Conservation (phyloP, 64 coral and sea anemone species). For the Dendronephthya gigantea region DNA sequence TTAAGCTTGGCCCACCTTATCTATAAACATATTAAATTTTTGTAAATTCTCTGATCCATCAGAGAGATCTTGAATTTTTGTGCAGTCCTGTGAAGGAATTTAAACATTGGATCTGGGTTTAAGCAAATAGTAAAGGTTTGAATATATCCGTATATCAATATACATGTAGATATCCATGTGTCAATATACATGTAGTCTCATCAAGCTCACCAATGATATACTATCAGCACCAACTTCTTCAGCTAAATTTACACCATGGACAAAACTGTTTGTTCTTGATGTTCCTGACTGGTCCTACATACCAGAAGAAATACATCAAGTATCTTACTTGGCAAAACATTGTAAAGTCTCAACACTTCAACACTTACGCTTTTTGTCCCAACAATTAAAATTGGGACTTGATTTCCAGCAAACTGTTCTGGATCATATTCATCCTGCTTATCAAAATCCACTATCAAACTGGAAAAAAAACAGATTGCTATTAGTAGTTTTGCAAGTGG, state of each 20-base stretch:
- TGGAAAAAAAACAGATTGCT: not conserved
- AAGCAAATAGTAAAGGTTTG: not conserved
- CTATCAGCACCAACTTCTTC: slow-evolving; percentile 97
- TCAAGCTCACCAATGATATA: slow-evolving; percentile 34
- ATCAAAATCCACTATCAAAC: slow-evolving; percentile 30
- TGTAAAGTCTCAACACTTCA: too few relatives aligned
- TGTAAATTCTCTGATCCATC: slow-evolving; percentile 46
- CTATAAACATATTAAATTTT: slow-evolving; percentile 70
- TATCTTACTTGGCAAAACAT: too few relatives aligned
- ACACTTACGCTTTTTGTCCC: slow-evolving; percentile 55
- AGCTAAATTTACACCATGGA: slow-evolving; percentile 62
- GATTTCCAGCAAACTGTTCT: slow-evolving; percentile 94
- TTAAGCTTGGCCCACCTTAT: slow-evolving; percentile 57
- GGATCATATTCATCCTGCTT: slow-evolving; percentile 68
- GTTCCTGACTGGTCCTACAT: slow-evolving; percentile 61
- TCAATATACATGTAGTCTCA: not conserved
- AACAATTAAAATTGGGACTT: slow-evolving; percentile 82
- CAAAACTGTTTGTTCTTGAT: slow-evolving; percentile 53
- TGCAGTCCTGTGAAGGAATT: slow-evolving; percentile 33
- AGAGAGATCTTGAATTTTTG: slow-evolving; percentile 49
- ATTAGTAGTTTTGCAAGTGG: not conserved
- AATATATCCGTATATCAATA: too few relatives aligned
- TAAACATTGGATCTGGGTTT: not conserved
- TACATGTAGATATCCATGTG: too few relatives aligned
- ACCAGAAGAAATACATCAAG: not conserved